A percentile compares a stretch with the other conserved stretches of the same genome.
phyloP scores from a whole-genome alignment of 2,797 vertebrate genomes.

The Chaetodon trifasciatus region DNA sequence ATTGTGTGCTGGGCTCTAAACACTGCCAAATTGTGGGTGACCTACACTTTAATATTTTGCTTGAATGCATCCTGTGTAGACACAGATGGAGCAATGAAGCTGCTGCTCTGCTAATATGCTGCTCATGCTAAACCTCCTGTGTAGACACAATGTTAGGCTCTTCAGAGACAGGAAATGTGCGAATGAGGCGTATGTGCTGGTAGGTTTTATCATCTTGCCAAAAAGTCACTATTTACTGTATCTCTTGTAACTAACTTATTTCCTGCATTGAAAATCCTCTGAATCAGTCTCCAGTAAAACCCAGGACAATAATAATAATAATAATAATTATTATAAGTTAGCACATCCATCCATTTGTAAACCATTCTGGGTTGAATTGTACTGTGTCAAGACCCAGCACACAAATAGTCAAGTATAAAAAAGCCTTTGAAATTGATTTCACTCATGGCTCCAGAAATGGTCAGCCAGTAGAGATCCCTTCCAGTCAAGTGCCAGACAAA shows the following conservation, averaged over 20 bases:
- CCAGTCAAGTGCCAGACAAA: conserved; percentile 47
- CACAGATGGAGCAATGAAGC: not conserved
- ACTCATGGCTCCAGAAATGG: conserved; percentile 36
- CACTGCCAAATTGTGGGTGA: not conserved
- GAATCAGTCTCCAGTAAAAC: not conserved
- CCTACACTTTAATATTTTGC: not conserved
- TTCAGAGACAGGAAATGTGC: not conserved
- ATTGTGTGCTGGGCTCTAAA: not conserved
- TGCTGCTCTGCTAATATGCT: conserved; percentile 2
- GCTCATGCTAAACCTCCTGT: not conserved
- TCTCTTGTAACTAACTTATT: not conserved
- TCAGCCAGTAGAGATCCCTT: conserved; percentile 31
- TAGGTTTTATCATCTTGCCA: not conserved
- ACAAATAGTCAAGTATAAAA: conserved; percentile 24
- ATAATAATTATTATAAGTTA: too few species aligned
- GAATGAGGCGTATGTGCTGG: not conserved
- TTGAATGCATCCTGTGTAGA: not conserved
- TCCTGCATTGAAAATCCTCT: not conserved
- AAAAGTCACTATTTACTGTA: not conserved
- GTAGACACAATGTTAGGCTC: not conserved
- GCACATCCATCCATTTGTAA: conserved; percentile 8
- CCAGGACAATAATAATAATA: not conserved
- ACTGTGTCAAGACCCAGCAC: conserved; percentile 4
- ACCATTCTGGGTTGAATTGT: not conserved
- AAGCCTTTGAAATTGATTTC: conserved; percentile 40